Conservation (phyloP, 2,888 invertebrate genomes). For the Ernsta delagoae region DNA sequence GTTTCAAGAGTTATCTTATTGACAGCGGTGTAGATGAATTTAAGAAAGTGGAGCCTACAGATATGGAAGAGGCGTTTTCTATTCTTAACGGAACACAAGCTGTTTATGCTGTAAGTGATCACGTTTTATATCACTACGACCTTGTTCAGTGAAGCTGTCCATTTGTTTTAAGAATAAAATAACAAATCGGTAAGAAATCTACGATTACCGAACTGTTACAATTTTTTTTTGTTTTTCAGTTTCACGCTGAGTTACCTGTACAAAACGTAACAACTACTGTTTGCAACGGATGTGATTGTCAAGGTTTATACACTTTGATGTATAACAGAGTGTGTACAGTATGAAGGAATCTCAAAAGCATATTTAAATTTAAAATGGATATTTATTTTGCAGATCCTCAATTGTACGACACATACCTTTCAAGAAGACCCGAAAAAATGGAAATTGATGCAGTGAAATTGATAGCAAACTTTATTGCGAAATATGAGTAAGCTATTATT, state of each 20-base stretch:
- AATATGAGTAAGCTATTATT: conserved; percentile 48
- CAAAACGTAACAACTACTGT: conserved; percentile 33
- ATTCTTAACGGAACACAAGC: conserved; percentile 84
- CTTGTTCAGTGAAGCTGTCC: neutral
- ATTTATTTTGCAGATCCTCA: conserved; percentile 71
- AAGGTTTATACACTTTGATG: conserved; percentile 25
- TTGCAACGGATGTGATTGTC: conserved; percentile 60
- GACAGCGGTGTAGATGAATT: conserved; percentile 88
- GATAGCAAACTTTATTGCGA: conserved; percentile 45
- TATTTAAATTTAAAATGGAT: neutral
- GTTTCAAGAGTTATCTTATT: conserved; percentile 89
- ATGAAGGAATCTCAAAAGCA: conserved; percentile 15
- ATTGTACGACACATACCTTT: conserved; percentile 86
- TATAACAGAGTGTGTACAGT: too few relatives aligned
- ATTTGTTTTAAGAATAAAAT: conserved; percentile 4
- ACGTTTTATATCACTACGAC: conserved; percentile 15
- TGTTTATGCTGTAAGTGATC: conserved; percentile 85
- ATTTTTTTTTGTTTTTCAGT: conserved; percentile 71
- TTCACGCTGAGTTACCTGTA: conserved; percentile 87
- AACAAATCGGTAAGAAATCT: neutral
- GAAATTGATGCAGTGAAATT: conserved; percentile 87
- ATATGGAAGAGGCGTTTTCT: conserved; percentile 82
- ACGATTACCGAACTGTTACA: too few relatives aligned
- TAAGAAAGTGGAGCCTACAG: conserved; percentile 81
- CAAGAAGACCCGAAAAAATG: conserved; percentile 87